These are phyloP conservation scores for Aplodontia rufa DNA, from an alignment of 2,113 vertebrate species.

Conservation along the genomic window DNA sequence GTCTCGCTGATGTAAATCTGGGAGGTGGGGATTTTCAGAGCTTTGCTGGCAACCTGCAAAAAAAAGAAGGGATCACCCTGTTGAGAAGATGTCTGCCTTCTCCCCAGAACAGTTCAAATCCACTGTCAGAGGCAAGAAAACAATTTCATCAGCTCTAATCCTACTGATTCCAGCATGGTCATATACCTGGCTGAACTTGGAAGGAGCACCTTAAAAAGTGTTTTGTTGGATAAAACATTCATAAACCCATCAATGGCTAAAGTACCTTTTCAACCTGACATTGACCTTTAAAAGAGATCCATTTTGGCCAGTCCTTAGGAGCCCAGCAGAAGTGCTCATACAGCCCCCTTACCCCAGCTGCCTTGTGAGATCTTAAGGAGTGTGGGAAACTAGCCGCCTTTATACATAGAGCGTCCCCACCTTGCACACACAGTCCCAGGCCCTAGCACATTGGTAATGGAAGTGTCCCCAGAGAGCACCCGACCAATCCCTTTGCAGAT, in stretches of 20 bases:
- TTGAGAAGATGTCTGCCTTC: neutral
- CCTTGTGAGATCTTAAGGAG: neutral
- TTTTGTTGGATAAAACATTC: neutral
- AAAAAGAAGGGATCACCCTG: neutral
- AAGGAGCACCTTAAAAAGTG: neutral
- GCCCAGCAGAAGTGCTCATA: neutral
- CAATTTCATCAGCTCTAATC: neutral
- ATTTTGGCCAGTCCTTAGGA: neutral
- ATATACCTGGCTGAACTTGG: neutral
- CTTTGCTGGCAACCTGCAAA: slow-evolving; percentile 92
- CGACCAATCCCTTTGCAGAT: neutral
- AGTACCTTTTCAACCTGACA: neutral
- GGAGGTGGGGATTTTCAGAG: slow-evolving; percentile 89
- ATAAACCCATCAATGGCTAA: neutral
- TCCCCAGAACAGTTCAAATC: neutral
- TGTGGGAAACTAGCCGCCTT: neutral
- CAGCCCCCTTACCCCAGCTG: neutral
- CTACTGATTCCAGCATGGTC: neutral
- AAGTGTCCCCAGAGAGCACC: neutral
- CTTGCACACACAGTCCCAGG: neutral
- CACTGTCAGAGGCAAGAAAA: neutral
- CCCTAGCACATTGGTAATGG: neutral
- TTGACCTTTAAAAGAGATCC: neutral
- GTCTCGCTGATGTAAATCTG: slow-evolving; percentile 96
- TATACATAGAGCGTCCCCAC: too few relatives aligned